Base-by-base conservation (phyloP, 1,140 invertebrate genomes). In the Apis laboriosa region DNA sequence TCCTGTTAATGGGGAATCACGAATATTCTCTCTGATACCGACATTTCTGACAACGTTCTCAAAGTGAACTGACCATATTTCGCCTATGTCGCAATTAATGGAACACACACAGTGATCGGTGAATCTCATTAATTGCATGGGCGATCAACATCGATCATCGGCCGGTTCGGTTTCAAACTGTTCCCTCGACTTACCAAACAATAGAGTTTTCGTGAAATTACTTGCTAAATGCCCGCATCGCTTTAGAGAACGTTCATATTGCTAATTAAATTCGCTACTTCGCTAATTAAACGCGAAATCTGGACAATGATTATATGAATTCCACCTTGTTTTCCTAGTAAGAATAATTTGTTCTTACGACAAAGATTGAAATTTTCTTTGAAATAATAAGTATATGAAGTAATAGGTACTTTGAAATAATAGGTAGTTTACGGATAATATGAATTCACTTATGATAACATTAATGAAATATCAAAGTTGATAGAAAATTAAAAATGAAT, bases 81-180 rank as follows among this genome's bases (percentile, higher is more conserved):
- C 61, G 61, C 8, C 61, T 28, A 66, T 56, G 34, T 56, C 34
- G 60, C 75, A 75, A 80, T 80, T 80, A 80, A 80, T 75, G 71
- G 53, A 13, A 73, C 77, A 58, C 61, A 56, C 21, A 43, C n/a
- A 66, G 79, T 43, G 53, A 28, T 74, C 71, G 60, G n/a, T 13
- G 72, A 55, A 80, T 75, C 71, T 75, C 51, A 15, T 75, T 80
- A 80, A 66, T 56, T 56, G 28, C n/a, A n/a, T 51, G 15, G 8
- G 8, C 51, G 51, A 75, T 75, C 61, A 66, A 56, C 71, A n/a
- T 66, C 61, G 61, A 66, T 80, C 71, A 66, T 56, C 51, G 28
- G 55, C 61, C n/a, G n/a, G 15, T 21, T 11, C n/a, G 9, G 24
- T 11, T 8, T 63, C 60, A 5, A 13, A 28, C 28, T 63, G 13